phyloP scores from a whole-genome alignment of 1,140 invertebrate genomes.

The Belonocnema kinseyi region DNA sequence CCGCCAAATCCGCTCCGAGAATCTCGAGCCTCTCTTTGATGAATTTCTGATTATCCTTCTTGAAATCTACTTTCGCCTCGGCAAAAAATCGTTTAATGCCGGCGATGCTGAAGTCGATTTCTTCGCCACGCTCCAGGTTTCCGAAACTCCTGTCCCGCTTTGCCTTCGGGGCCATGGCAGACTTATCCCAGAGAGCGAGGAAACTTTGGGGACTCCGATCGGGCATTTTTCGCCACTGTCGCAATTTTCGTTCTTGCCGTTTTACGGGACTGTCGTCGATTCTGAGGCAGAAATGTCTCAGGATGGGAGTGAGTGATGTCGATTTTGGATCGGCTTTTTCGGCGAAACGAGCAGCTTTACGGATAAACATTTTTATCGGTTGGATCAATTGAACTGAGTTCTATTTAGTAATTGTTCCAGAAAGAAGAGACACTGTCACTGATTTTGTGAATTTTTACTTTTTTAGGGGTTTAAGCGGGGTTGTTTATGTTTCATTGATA shows the following conservation, averaged over 20 bases:
- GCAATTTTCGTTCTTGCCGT: constrained; percentile 7
- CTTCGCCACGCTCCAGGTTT: not conserved
- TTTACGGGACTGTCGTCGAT: not conserved
- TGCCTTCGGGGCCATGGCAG: not conserved
- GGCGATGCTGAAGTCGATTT: not conserved
- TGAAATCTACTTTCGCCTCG: constrained; percentile 53
- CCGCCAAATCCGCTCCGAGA: constrained; percentile 83
- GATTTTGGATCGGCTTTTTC: not conserved
- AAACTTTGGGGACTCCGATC: not conserved
- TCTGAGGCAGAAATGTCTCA: not conserved
- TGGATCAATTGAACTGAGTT: not conserved
- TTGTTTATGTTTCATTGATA: no score
- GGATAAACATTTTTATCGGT: not conserved
- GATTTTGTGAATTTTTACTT: no score
- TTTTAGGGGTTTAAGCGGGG: no score
- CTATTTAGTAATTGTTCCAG: not conserved
- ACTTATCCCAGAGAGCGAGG: not conserved
- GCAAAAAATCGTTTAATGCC: not conserved
- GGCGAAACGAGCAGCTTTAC: not conserved
- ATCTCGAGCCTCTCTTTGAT: constrained; percentile 72
- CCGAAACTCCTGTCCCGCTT: not conserved
- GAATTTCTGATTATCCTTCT: constrained; percentile 70
- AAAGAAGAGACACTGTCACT: not conserved
- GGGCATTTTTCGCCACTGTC: not conserved
- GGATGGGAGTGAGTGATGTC: not conserved